Base-by-base conservation (phyloP, 1,140 invertebrate species). In the Anoplophora glabripennis region DNA sequence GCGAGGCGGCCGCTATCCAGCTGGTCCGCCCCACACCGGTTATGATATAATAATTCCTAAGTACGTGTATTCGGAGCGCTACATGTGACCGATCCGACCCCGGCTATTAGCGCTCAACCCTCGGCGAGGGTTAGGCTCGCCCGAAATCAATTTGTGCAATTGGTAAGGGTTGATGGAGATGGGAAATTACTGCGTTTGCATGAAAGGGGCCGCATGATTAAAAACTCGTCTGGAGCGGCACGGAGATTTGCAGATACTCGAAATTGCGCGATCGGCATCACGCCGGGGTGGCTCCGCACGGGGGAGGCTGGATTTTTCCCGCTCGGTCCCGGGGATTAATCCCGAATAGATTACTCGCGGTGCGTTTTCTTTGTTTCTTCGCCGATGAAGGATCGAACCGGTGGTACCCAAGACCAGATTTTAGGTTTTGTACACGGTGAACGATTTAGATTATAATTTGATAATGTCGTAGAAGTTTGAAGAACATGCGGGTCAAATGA, bases 31-130 rank as follows among this genome's bases (percentile, higher is more conserved):
- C 55, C 42, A 60, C 54, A 69, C 69, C 66, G 64, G 72, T 74
- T 74, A 73, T 73, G 69, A 74, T 74, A 74, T 74, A 74, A 74
- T 74, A 74, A 74, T 74, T 74, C 72, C 72, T 74, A 73, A 72
- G 71, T 64, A 71, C 65, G 66, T 58, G 60, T 59, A 49, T 54
- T 63, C 61, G 57, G 54, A 53, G 61, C 21, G 67, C 59, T 70
- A 70, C 67, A 68, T 68, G 64, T 64, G 68, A 69, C 65, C 67
- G 59, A 64, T 41, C 52, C 66, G 57, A 68, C 67, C 67, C 67
- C 55, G 62, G 53, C 66, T 67, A 71, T 71, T 69, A 67, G 59
- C 52, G 41, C 45, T 34, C 40, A 59, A 45, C 66, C 61, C 56
- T 64, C 34, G 45, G 38, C 46, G 35, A 44, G 49, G 63, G 59